Evolutionary conservation across 2,113 vertebrate species (phyloP).

Genomic region (Vulpes vulpes): DNA sequence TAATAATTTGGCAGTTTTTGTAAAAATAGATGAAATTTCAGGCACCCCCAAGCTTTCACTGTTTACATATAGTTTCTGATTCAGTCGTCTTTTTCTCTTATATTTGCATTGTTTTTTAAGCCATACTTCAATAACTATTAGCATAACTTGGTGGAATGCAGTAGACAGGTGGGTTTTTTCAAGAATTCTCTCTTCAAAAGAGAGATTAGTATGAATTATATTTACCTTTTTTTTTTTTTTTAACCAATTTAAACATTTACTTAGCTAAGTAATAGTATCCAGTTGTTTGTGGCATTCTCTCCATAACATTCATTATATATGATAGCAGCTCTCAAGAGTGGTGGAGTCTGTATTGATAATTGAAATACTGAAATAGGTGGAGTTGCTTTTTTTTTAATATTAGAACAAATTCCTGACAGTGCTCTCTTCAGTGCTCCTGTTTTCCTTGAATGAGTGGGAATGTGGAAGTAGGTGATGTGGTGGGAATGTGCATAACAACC

Average conservation of each 20-base stretch:
- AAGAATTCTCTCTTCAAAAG: neutral
- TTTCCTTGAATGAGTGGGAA: neutral
- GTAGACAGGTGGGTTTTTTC: neutral
- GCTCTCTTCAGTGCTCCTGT: neutral
- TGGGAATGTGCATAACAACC: neutral
- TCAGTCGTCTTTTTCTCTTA: neutral
- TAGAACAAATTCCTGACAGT: neutral
- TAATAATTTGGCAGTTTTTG: neutral
- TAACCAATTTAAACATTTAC: neutral
- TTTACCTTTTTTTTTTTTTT: neutral
- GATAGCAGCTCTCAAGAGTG: neutral
- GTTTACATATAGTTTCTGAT: neutral
- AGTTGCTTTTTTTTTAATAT: neutral
- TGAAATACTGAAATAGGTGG: neutral
- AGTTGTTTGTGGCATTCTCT: neutral
- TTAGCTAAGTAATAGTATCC: neutral
- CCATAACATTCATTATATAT: neutral
- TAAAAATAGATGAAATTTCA: constrained; percentile 45
- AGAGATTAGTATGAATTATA: neutral
- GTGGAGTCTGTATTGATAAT: neutral
- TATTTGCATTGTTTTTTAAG: neutral
- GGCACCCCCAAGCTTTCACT: neutral
- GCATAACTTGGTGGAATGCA: neutral
- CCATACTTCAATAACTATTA: constrained; percentile 26
- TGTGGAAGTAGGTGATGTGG: too few species aligned